Evolutionary conservation across 2,113 vertebrate genomes (phyloP).

Genomic region (Hemichromis elongatus): DNA sequence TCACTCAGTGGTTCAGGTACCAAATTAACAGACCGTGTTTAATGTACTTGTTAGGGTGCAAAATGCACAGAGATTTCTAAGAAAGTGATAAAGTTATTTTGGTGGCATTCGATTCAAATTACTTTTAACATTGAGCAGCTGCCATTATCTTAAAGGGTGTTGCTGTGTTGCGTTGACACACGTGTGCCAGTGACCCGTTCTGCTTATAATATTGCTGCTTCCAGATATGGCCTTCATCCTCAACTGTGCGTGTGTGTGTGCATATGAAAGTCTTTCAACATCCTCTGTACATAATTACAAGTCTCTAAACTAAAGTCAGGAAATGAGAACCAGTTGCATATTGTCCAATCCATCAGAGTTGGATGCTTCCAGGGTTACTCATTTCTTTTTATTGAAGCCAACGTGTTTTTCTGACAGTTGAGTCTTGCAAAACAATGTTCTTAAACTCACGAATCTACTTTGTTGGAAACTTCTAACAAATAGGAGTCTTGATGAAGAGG

Average conservation of each 20-base stretch:
- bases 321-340: neutral
- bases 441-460: neutral
- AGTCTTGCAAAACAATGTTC: neutral
- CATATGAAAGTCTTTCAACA: neutral
- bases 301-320: neutral
- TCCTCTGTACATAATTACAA: neutral
- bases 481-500: neutral
- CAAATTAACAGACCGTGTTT: conserved; percentile 9
- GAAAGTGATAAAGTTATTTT: conserved; percentile 28
- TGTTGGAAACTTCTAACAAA: neutral
- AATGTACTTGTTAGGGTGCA: conserved; percentile 3
- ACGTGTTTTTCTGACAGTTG: neutral
- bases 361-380: neutral
- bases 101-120: conserved; percentile 13
- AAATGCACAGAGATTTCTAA: conserved; percentile 10
- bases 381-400: neutral
- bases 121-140: conserved; percentile 9
- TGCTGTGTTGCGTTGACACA: neutral
- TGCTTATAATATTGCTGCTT: neutral
- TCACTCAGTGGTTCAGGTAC: conserved; percentile 11
- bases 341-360: neutral
- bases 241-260: neutral
- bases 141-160: conserved; percentile 32
- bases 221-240: conserved; percentile 1
- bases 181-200: conserved; percentile 34